Percentiles rank a stretch among this genome's conserved stretches.
Evolutionary conservation across 2,113 vertebrate species (phyloP).

Genomic region (Nansenia antarctica): DNA sequence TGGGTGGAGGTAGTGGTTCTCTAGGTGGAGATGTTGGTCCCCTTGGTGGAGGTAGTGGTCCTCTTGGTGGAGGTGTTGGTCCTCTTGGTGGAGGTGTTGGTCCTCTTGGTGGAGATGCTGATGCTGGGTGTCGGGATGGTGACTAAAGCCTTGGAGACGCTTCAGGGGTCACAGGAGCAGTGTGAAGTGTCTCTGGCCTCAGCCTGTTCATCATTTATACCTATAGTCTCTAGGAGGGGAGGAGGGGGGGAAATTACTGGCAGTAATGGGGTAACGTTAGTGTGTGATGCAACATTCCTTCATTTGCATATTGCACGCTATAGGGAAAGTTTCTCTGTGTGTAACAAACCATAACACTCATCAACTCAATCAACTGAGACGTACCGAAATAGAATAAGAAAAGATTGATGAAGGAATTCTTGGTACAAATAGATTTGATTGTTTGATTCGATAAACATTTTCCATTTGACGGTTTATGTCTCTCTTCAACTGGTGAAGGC

Average conservation of each 20-base stretch:
- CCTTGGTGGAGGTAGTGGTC: neutral
- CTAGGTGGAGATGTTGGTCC: neutral
- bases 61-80: neutral
- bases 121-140: too few relatives aligned
- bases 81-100: neutral
- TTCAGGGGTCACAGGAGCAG: too few relatives aligned
- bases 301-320: conserved; percentile 2
- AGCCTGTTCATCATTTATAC: conserved; percentile 41
- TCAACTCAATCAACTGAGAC: neutral
- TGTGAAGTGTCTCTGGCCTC: conserved; percentile 16
- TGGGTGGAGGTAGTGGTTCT: neutral
- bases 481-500: too few relatives aligned
- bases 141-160: too few relatives aligned
- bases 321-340: conserved; percentile 26
- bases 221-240: neutral
- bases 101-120: neutral
- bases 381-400: neutral
- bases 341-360: neutral
- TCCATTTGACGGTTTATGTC: too few relatives aligned
- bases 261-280: neutral
- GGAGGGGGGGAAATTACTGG: conserved; percentile 37
- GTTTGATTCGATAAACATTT: too few relatives aligned
- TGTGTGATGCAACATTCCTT: neutral
- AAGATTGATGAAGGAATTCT: neutral
- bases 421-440: neutral